A percentile compares a stretch with the other conserved stretches of the same genome.
Evolutionary conservation across 2,797 vertebrate species (phyloP).

Genomic region (Loris lydekkerianus): DNA sequence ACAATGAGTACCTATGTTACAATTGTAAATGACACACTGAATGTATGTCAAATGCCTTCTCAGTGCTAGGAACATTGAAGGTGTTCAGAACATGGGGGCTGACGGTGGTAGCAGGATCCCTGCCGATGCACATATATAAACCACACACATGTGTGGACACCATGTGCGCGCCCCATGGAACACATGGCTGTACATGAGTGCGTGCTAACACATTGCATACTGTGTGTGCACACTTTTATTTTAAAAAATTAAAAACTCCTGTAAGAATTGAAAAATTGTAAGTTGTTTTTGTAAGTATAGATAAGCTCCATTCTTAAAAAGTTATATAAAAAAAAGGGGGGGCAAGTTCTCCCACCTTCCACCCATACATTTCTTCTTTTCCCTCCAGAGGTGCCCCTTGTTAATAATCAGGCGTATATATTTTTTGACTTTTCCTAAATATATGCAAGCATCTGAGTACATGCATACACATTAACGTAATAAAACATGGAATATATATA

Average conservation of each 20-base stretch:
- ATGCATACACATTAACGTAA: background rate
- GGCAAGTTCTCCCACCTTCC: background rate
- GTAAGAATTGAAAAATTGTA: background rate
- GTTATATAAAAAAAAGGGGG: background rate
- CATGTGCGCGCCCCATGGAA: fast-evolving
- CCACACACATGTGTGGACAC: fast-evolving
- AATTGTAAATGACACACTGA: background rate
- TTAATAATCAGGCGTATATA: background rate
- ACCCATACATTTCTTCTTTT: background rate
- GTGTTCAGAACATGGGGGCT: background rate
- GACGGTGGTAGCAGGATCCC: background rate
- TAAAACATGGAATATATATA: background rate
- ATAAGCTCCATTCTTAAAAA: background rate
- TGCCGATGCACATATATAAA: background rate
- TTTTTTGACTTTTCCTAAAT: background rate
- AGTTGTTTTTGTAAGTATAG: background rate
- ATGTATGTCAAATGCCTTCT: background rate
- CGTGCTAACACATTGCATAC: background rate
- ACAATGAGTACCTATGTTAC: background rate
- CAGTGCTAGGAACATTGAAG: background rate
- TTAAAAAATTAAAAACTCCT: background rate
- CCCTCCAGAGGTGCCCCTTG: background rate
- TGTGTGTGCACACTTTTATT: background rate
- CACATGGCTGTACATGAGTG: background rate
- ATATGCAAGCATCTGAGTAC: background rate